These are phyloP conservation scores for Agrenia bidenticulata DNA, from an alignment of 2,888 invertebrate genomes.

Conservation along the genomic window DNA sequence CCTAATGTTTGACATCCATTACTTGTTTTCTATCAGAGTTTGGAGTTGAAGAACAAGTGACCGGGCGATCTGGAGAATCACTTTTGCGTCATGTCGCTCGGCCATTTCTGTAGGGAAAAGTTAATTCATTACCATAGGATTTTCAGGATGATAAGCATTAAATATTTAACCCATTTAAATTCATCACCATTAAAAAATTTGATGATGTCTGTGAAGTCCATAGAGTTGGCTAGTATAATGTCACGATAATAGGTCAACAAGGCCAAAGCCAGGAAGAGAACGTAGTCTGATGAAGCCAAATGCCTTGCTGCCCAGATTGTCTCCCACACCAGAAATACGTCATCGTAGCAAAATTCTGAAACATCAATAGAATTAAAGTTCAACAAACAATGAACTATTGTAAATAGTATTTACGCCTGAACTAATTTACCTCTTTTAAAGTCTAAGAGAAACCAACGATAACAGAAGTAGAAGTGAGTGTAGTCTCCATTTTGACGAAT, in stretches of 20 bases:
- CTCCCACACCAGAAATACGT: slow-evolving; percentile 93
- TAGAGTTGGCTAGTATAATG: slow-evolving; percentile 89
- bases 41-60: slow-evolving; percentile 86
- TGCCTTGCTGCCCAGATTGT: slow-evolving; percentile 91
- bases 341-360: slow-evolving; percentile 82
- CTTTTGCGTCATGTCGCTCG: slow-evolving; percentile 83
- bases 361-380: no score
- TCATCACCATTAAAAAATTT: slow-evolving; percentile 90
- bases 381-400: no score
- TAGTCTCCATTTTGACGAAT: slow-evolving; percentile 95
- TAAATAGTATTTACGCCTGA: no score
- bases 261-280: slow-evolving; percentile 87
- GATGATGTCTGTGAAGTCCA: slow-evolving; percentile 98
- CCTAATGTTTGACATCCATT: slow-evolving; percentile 55
- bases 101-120: slow-evolving; percentile 81
- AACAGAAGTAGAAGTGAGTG: slow-evolving; percentile 96
- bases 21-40: slow-evolving; percentile 88
- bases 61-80: slow-evolving; percentile 78
- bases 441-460: slow-evolving; percentile 94
- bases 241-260: slow-evolving; percentile 89
- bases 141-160: no score
- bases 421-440: slow-evolving; percentile 89
- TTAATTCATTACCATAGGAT: no score
- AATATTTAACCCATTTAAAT: no score
- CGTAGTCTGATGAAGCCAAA: slow-evolving; percentile 84